Evolutionary conservation across 2,113 vertebrate species (phyloP), one percentile per base, ranked within the genome.

Genomic region (Eolophus roseicapilla): DNA sequence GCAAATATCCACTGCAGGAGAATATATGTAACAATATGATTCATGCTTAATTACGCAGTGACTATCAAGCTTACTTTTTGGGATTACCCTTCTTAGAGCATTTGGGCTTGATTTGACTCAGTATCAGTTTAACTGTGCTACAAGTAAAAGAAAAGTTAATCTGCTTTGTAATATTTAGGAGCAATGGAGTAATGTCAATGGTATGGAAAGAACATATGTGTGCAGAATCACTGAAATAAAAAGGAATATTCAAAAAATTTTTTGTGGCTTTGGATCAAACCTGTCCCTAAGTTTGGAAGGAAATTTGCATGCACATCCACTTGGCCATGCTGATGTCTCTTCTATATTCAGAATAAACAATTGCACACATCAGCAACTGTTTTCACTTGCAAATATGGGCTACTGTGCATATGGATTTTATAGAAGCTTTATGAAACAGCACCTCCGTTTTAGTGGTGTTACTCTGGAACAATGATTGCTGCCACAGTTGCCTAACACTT

Each of bases 261-360:
- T 80, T 70, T 63, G 53, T 70, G 76, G 21, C 68, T 91, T 77
- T 86, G n/a, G 43, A 71, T 93, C 25, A 71, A 82, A 70, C 27
- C 43, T 43, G 17, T n/a, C 24, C 84, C 15, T 59, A 70, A 59
- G 43, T 84, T 39, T 35, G 57, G 57, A 74, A 91, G 47, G 35
- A 82, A 67, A 95, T 96, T 43, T 84, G 84, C 84, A 96, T 91
- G 57, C 65, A 33, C 57, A 44, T 71, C 16, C 8, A 39, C 68
- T 91, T 90, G 73, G n/a, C n/a, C n/a, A n/a, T n/a, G n/a, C n/a
- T n/a, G n/a, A n/a, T n/a, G n/a, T n/a, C n/a, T 94, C 47, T 23
- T 95, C 87, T 71, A 35, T 69, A 77, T 91, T 94, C 84, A 90
- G 78, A 87, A 76, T 87, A 93, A 96, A 91, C 87, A 86, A 82